Evolutionary conservation across 2,113 vertebrate genomes (phyloP).

Genomic region (Periophthalmodon schlosseri): DNA sequence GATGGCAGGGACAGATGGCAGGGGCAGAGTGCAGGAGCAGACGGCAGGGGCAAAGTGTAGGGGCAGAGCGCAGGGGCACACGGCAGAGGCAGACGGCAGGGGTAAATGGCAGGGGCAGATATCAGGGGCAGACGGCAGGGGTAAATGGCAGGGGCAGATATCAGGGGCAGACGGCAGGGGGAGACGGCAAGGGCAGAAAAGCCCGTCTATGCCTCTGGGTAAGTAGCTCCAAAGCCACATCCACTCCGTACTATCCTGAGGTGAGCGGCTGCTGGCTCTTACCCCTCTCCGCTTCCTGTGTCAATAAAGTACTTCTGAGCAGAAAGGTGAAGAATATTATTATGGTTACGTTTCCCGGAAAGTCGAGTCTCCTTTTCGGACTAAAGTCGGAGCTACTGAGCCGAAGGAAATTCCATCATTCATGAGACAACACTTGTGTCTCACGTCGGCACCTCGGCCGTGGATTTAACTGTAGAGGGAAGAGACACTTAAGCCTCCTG

Average conservation of each 20-base stretch:
- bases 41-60: too few relatives aligned
- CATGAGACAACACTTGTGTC: conserved; percentile 50
- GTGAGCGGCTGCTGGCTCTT: not conserved
- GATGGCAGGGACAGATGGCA: too few relatives aligned
- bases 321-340: conserved; percentile 58
- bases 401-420: conserved; percentile 54
- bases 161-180: too few relatives aligned
- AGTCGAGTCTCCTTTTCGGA: conserved; percentile 18
- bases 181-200: too few relatives aligned
- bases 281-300: conserved; percentile 33
- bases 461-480: conserved; percentile 36
- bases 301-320: conserved; percentile 52
- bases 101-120: too few relatives aligned
- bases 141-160: too few relatives aligned
- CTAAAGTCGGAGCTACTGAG: conserved; percentile 31
- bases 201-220: not conserved
- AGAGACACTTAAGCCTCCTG: conserved; percentile 38
- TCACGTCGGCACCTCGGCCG: conserved; percentile 43
- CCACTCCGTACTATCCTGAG: conserved; percentile 3
- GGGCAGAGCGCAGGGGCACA: too few relatives aligned
- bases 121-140: too few relatives aligned
- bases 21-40: too few relatives aligned
- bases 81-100: too few relatives aligned
- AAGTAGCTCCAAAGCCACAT: conserved; percentile 3
- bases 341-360: conserved; percentile 40